Base-by-base conservation (phyloP, 1,140 invertebrate species). In the Solenopsis fugax region DNA sequence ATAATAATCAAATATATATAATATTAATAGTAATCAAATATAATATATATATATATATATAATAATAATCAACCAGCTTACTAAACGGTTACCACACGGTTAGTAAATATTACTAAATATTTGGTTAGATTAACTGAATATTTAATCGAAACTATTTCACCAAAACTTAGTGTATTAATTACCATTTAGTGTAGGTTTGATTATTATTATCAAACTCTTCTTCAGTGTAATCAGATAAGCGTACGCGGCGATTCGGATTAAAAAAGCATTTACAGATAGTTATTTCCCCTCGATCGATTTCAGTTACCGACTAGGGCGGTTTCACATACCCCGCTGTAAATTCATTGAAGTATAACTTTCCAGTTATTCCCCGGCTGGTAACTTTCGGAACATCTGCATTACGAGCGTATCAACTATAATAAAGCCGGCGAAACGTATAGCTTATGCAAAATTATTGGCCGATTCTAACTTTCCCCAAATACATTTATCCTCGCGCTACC, bases 281-380 rank as follows among this genome's bases (percentile, higher is more conserved):
- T 56, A 60, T 69, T 87, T 62, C 41, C 60, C 13, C 60, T 77
- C 45, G 41, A 76, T 85, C 62, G 71, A 76, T 34, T 58, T 13
- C 13, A 52, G 24, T 52, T 24, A 54, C 18, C 56, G 34, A 13
- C 71, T n/a, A 41, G 41, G 62, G 10, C 10, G 21, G 52, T 65
- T 76, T 60, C 50, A 34, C 62, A 16, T 29, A 69, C 45, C 10
- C 41, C 60, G n/a, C 16, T 69, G 45, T 85, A 87, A 87, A 87
- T 85, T 69, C 71, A 76, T 73, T 34, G 80, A 69, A 87, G 54
- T 75, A 76, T 87, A 76, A 87, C 80, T 87, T 87, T 77, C 81
- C 48, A 75, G 78, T 87, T 87, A 87, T 87, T 73, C 62, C 62
- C 48, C 34, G 72, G 48, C n/a, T 54, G 60, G 86, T 87, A 87